Evolutionary conservation across 2,888 invertebrate genomes (phyloP), one percentile per base, ranked within the genome.

Genomic region (Ophion costatus): DNA sequence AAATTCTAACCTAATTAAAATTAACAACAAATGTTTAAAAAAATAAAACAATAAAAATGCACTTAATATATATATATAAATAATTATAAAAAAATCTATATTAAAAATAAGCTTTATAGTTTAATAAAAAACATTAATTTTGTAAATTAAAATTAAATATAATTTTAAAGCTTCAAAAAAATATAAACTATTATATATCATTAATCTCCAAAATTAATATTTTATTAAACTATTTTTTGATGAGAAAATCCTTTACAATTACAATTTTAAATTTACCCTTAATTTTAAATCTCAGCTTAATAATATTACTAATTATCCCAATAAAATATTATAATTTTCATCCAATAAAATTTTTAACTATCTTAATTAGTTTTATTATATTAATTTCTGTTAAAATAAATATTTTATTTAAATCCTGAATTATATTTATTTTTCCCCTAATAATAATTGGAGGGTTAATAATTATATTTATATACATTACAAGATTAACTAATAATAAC

Each of bases 381-480:
- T 22, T 61, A 61, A 61, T 61, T 61, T 61, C 22, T 2, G 10
- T 61, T 20, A 59, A 22, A 61, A 61, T 61, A 22, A 61, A 61
- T 61, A 20, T 61, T 7, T 20, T 22, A 14, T 5, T 22, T 22
- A 61, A 61, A 61, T 61, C 70, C 94, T 82, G 96, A 95, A 95
- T 95, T 95, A 90, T 95, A 0, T 95, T 95, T 93, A 95, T 96
- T 91, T 90, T 96, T 94, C 95, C 96, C 91, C 90, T 96, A 94
- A 94, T 95, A 89, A 95, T 96, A 92, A 90, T 96, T 92, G 95
- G 96, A 24, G 96, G 96, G 20, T 93, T 96, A 94, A 88, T 96
- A 94, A 94, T 96, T 10, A 89, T 96, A 94, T 96, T 96, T 94
- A 94, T 96, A 93, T 96, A 96, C 93, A 95, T 96, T 2, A 95